Evolutionary conservation across 1,140 invertebrate species (phyloP), one percentile per base, ranked within the genome.

Genomic region (Pinna nobilis): DNA sequence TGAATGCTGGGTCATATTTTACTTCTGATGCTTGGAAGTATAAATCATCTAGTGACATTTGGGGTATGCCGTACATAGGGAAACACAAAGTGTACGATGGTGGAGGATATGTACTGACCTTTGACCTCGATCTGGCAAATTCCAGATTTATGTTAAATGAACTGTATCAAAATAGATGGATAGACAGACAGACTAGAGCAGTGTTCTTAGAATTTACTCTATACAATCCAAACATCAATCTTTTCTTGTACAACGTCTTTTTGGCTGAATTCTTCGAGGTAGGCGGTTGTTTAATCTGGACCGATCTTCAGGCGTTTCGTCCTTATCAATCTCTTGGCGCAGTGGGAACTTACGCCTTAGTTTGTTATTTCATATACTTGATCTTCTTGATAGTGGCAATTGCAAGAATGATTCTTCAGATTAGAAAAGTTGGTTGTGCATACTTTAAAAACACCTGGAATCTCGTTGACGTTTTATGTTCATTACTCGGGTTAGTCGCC

Each of bases 191-290:
- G 15, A 91, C 91, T 1, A 77, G 91, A 76, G 90, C 89, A 5
- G 83, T 92, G 11, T 87, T 91, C 64, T 76, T 90, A 5, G 91
- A 92, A 69, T 91, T 91, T 72, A 90, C 90, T 5, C 81, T 90
- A 1, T 92, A 91, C 73, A 92, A 91, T 81, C 87, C 89, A 5
- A 81, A 80, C 55, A 73, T 75, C 0, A 83, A 85, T 44, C 30
- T 83, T 33, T 83, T 86, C 60, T 50, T 67, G 9, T 79, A 78
- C 39, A 60, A 70, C 15, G 68, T 68, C 7, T 74, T 82, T 33
- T 18, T 84, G 23, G 53, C 65, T 0, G 91, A 91, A 76, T 90
- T 91, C 76, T 73, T 87, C 4, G 88, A 90, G 33, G 88, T 88
- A n/a, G 91, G 90, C 2, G 83, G 82, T 13, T 72, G 77, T 1